Percentiles rank a stretch among this genome's conserved stretches.
phyloP scores from a whole-genome alignment of 2,113 vertebrate species.

The Gorsachius goisagi region DNA sequence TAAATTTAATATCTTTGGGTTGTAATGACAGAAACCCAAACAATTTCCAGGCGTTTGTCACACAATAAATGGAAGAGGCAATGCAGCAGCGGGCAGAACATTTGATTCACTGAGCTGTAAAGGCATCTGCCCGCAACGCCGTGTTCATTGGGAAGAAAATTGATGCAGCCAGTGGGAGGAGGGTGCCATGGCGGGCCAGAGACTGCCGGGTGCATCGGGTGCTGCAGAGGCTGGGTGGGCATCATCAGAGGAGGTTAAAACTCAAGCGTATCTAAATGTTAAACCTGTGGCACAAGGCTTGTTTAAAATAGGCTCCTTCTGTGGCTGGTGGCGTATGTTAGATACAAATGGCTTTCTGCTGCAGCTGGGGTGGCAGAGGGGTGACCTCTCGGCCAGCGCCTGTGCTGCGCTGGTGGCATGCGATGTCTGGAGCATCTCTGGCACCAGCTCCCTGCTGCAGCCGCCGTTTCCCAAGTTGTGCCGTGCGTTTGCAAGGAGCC shows the following conservation, averaged over 20 bases:
- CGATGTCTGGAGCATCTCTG: fast-evolving
- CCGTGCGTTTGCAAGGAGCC: fast-evolving
- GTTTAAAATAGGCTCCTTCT: neutral
- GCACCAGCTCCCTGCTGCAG: fast-evolving
- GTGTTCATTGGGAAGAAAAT: neutral
- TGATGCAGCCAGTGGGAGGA: neutral
- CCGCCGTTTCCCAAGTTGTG: fast-evolving
- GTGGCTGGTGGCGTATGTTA: fast-evolving
- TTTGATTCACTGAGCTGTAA: neutral
- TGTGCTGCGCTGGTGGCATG: fast-evolving
- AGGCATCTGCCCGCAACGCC: neutral
- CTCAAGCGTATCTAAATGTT: fast-evolving
- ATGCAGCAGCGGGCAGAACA: neutral
- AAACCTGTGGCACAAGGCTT: neutral
- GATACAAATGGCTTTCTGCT: neutral
- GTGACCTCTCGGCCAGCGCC: neutral
- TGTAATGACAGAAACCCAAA: neutral
- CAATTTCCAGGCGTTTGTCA: neutral
- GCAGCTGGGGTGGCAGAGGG: neutral
- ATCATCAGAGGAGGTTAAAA: neutral
- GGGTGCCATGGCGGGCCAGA: fast-evolving
- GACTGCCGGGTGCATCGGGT: fast-evolving
- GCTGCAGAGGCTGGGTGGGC: neutral
- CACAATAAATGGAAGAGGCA: neutral
- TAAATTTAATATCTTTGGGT: slow-evolving; percentile 15